Evolutionary conservation across 2,888 invertebrate genomes (phyloP), one percentile per base, ranked within the genome.

Genomic region (Thera obeliscata): DNA sequence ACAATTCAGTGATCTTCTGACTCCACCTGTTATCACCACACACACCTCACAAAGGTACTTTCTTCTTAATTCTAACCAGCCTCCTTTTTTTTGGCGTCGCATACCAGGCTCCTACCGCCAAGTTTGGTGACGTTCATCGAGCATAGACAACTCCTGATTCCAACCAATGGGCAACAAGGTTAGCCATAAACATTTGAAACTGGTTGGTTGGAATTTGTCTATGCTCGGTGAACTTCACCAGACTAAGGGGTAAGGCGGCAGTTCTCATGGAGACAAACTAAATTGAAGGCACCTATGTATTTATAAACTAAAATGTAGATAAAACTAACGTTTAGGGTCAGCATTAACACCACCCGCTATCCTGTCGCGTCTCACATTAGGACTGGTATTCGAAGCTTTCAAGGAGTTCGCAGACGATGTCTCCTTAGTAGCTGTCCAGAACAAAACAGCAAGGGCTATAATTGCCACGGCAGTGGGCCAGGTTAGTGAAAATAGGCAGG

Each of bases 381-480:
- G 41, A 54, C 60, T 60, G 59, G 63, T 63, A 48, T 46, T 57
- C 41, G 69, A 54, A 8, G 41, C 59, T 71, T 74, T 75, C 76
- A 70, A 74, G 69, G 69, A 74, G 69, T 72, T 75, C 56, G 56
- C 67, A 38, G 64, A 68, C 3, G 61, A 64, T 50, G 66, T 69
- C 58, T 66, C 76, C 82, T 81, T 87, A 68, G 77, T 76, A 72
- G 88, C 90, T 90, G 86, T 87, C 87, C 89, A 89, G 87, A 87
- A 89, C 78, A 89, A 87, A 90, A 86, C 75, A 84, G 80, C 85
- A 81, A 87, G 83, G 83, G 83, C 86, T 80, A 86, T 86, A 83
- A 88, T 77, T 81, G 84, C 78, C 76, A 83, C 76, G 78, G 82
- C 69, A 74, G 79, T 73, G 75, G 75, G 77, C 78, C 83, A 84